Percentiles rank a stretch among this genome's conserved stretches.
Evolutionary conservation across 2,113 vertebrate genomes (phyloP).

Genomic region (Muntiacus reevesi): DNA sequence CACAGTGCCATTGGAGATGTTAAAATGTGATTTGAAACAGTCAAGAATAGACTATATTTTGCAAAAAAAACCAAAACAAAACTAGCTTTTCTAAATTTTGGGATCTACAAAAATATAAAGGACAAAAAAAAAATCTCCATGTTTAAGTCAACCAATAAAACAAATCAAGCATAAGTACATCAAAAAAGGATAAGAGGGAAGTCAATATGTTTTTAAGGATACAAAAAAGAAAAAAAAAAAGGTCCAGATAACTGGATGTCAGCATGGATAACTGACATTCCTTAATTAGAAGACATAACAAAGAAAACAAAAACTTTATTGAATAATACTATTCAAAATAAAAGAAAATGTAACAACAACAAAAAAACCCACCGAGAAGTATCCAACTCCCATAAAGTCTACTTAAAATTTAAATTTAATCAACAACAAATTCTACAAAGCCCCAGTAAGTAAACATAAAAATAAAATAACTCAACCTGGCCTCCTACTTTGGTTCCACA

Average conservation of each 20-base stretch:
- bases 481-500: neutral
- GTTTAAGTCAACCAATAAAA: neutral
- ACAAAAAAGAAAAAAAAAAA: neutral
- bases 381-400: neutral
- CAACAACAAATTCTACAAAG: neutral
- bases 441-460: neutral
- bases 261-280: neutral
- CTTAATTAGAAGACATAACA: neutral
- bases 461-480: neutral
- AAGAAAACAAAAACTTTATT: neutral
- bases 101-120: neutral
- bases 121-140: neutral
- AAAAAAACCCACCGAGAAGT: neutral
- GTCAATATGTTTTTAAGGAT: neutral
- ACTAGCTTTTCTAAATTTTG: neutral
- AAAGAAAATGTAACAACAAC: neutral
- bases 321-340: neutral
- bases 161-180: neutral
- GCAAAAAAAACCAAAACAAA: neutral
- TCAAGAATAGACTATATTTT: neutral
- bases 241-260: too few relatives aligned
- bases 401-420: neutral
- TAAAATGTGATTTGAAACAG: neutral
- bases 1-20: neutral
- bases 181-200: neutral